Conservation (phyloP, 1,140 invertebrate species). For the Drosophila burlai region DNA sequence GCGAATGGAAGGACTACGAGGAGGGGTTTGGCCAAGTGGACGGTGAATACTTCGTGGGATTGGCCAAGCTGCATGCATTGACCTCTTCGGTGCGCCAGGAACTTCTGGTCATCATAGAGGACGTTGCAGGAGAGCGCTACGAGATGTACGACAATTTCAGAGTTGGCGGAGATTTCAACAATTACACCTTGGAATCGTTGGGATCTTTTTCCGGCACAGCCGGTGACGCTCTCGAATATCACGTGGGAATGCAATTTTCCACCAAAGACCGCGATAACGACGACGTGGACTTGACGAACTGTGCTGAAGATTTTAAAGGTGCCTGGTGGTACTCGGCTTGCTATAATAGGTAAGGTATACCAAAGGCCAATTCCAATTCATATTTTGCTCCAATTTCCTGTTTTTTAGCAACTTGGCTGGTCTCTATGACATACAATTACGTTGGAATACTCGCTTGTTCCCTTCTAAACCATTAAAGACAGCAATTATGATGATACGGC, state of each 20-base stretch:
- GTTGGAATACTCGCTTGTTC: too few relatives aligned
- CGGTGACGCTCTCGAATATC: background rate
- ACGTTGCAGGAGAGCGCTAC: background rate
- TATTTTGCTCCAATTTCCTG: background rate
- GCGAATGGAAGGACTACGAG: background rate
- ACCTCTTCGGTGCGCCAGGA: background rate
- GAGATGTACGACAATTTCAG: background rate
- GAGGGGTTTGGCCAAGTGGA: background rate
- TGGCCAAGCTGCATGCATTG: background rate
- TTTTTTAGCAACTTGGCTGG: background rate
- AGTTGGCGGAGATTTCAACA: background rate
- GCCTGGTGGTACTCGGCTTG: background rate
- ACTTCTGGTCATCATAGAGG: background rate
- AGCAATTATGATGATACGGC: slow-evolving; percentile 2
- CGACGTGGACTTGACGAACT: too few relatives aligned
- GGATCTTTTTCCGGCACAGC: background rate
- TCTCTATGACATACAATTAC: background rate
- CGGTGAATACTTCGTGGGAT: background rate
- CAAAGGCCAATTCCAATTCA: background rate
- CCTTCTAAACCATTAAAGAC: background rate
- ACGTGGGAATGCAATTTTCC: slow-evolving; percentile 1
- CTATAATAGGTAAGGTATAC: background rate
- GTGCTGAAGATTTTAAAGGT: fast-evolving
- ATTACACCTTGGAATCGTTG: slow-evolving; percentile 4
- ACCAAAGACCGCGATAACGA: slow-evolving; percentile 1